These are phyloP conservation scores for Dromiciops gliroides DNA, from an alignment of 2,113 vertebrate species.

Conservation along the genomic window DNA sequence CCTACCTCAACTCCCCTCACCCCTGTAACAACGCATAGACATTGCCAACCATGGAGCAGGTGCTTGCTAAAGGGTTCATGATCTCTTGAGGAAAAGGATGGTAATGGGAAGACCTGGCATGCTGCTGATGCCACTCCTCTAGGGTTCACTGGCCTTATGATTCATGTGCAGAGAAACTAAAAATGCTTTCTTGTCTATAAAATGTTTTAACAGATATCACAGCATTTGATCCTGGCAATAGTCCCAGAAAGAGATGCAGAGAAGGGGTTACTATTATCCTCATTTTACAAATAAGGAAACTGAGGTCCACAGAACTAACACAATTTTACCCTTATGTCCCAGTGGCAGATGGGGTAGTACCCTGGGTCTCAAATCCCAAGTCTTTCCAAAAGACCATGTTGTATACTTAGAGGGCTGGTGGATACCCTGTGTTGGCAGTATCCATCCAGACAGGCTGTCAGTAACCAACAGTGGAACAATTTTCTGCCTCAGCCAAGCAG, in stretches of 20 bases:
- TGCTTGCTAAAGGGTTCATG: not conserved
- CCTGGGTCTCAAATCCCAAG: not conserved
- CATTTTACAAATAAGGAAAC: not conserved
- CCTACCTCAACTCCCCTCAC: not conserved
- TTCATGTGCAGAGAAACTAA: not conserved
- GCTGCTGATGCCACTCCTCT: not conserved
- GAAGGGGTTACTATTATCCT: not conserved
- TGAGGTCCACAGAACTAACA: not conserved
- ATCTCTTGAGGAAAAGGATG: not conserved
- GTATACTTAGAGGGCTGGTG: not conserved
- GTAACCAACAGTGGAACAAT: not conserved
- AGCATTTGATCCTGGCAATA: not conserved
- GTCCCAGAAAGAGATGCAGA: not conserved
- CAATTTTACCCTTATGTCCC: not conserved
- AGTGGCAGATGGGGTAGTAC: not conserved
- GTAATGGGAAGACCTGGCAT: not conserved
- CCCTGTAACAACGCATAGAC: not conserved
- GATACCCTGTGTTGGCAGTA: not conserved
- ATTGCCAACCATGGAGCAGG: not conserved
- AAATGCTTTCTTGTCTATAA: not conserved
- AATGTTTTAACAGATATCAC: not conserved
- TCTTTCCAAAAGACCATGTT: not conserved
- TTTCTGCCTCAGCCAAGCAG: not conserved
- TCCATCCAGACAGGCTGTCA: not conserved
- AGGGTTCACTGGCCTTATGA: not conserved